Conservation (phyloP, 2,797 vertebrate genomes). For the Sphenodon punctatus region DNA sequence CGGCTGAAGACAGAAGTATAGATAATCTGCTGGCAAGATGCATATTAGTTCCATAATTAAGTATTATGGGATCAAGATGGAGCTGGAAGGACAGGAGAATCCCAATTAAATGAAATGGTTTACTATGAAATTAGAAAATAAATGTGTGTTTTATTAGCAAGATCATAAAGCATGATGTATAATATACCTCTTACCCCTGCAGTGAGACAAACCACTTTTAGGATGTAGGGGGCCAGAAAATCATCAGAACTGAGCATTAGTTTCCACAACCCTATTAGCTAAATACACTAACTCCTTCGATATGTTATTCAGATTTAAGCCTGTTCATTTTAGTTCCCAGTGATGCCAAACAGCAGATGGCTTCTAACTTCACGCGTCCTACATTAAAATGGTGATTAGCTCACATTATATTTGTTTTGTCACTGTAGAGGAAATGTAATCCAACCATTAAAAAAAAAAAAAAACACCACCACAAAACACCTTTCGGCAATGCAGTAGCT, state of each 20-base stretch:
- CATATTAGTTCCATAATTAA: slow-evolving; percentile 35
- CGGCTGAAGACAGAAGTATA: background rate
- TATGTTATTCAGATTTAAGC: background rate
- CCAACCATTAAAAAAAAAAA: background rate
- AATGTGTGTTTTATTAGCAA: background rate
- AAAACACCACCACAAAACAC: background rate
- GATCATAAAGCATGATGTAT: background rate
- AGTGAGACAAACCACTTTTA: accelerated
- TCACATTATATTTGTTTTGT: background rate
- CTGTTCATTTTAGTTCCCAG: background rate
- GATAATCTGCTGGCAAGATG: background rate
- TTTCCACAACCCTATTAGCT: no score
- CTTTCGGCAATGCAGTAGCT: background rate
- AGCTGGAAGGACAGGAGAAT: slow-evolving; percentile 54
- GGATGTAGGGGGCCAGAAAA: background rate
- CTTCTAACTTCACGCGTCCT: background rate
- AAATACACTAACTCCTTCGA: accelerated
- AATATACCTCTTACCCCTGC: background rate
- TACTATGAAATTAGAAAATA: background rate
- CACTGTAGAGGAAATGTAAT: background rate
- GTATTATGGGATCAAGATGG: slow-evolving; percentile 23
- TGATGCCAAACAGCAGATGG: background rate
- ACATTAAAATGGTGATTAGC: background rate
- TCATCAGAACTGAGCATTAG: accelerated
- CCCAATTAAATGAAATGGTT: slow-evolving; percentile 21